A percentile compares a stretch with the other conserved stretches of the same genome.
Conservation (phyloP, 1,140 invertebrate genomes). For the Lordiphosa mommai region DNA sequence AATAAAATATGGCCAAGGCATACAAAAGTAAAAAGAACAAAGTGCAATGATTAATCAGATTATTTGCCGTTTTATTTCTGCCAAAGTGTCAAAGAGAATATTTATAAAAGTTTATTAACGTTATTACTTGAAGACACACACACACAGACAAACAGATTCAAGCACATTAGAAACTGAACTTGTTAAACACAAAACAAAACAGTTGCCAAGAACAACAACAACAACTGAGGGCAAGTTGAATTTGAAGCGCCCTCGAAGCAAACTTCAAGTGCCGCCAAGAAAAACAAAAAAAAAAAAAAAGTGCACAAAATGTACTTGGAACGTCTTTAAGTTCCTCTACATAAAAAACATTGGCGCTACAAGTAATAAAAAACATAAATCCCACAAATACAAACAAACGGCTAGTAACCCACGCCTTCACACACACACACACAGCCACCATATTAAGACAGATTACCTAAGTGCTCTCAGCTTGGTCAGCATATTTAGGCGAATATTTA, state of each 20-base stretch:
- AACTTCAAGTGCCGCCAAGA: conserved; percentile 56
- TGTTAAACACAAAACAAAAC: conserved; percentile 75
- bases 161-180: conserved; percentile 72
- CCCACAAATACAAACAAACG: conserved; percentile 52
- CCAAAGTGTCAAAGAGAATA: conserved; percentile 78
- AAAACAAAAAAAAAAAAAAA: conserved; percentile 35
- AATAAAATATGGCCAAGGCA: conserved; percentile 47
- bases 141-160: conserved; percentile 11
- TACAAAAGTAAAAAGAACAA: conserved; percentile 57
- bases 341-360: conserved; percentile 67
- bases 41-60: conserved; percentile 78
- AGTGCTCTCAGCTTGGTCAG: conserved; percentile 54
- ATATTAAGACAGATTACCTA: conserved; percentile 72
- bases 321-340: conserved; percentile 64
- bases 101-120: conserved; percentile 78
- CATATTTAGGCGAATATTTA: conserved; percentile 75
- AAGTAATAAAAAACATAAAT: conserved; percentile 65
- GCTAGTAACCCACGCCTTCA: conserved; percentile 10
- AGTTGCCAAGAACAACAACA: conserved; percentile 60
- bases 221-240: conserved; percentile 54
- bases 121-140: conserved; percentile 54
- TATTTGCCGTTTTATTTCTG: conserved; percentile 77
- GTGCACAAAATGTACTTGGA: conserved; percentile 63
- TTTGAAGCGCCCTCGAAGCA: conserved; percentile 41
- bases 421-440: conserved; percentile 21